Evolutionary conservation across 37 sponge, comb jelly and placozoan species (phyloP).

Genomic region (Tethya wilhelma): DNA sequence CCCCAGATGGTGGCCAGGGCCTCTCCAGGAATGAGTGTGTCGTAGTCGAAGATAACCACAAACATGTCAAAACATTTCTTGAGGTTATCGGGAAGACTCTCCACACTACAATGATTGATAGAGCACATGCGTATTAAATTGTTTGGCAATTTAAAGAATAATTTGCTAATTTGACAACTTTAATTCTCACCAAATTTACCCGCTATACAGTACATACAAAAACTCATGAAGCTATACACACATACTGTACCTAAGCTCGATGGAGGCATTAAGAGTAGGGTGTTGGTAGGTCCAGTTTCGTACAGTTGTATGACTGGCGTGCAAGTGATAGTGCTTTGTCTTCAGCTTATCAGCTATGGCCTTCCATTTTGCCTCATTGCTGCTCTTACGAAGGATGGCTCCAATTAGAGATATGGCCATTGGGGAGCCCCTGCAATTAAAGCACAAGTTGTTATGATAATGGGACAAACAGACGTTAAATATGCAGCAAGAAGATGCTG

Average conservation of each 20-base stretch:
- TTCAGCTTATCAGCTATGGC: conserved; percentile 39
- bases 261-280: conserved; percentile 62
- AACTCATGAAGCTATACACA: background rate
- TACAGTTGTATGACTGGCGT: conserved; percentile 5
- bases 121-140: background rate
- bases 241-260: conserved; percentile 39
- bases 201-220: background rate
- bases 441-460: too few relatives aligned
- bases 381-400: conserved; percentile 38
- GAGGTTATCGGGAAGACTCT: conserved; percentile 31
- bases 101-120: conserved; percentile 29
- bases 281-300: conserved; percentile 22
- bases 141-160: background rate
- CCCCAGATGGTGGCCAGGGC: conserved; percentile 62
- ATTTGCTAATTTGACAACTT: too few relatives aligned
- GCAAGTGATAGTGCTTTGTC: conserved; percentile 25
- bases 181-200: too few relatives aligned
- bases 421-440: conserved; percentile 54
- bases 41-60: conserved; percentile 75
- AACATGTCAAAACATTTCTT: conserved; percentile 47
- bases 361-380: conserved; percentile 39
- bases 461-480: too few relatives aligned
- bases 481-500: too few relatives aligned
- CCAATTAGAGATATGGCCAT: conserved; percentile 67
- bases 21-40: conserved; percentile 35